Base-by-base conservation (phyloP, 1,140 invertebrate genomes). In the Drosophila quadrilineata region DNA sequence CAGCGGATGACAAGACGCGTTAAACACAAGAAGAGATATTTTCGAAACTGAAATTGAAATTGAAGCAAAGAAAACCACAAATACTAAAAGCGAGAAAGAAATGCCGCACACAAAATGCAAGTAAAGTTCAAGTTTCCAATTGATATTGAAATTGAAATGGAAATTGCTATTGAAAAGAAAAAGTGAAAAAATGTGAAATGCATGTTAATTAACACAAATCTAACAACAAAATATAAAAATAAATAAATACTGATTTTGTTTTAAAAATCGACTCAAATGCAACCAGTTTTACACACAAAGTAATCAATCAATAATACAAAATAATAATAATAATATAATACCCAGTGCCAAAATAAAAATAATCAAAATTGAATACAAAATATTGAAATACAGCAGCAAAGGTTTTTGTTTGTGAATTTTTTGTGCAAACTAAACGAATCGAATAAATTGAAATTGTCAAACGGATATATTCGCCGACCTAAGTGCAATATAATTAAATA, bases 181-280 rank as follows among this genome's bases (percentile, higher is more conserved):
- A 59, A 40, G 43, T 49, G 46, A 60, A 46, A 59, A 46, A 65
- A 35, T 33, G 53, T 53, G 29, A 49, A 22, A 29, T 6, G 41
- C 49, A 45, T 69, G n/a, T n/a, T n/a, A n/a, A n/a, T n/a, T n/a
- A n/a, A n/a, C n/a, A n/a, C n/a, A n/a, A n/a, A n/a, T n/a, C n/a
- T n/a, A n/a, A n/a, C n/a, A n/a, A n/a, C n/a, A n/a, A n/a, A n/a
- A 48, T 56, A 56, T 19, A 40, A 38, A 26, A 36, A 41, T 54
- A 3, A 16, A 22, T 28, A 1, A 63, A 36, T 48, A 75, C 74
- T 85, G 79, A 85, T 85, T 85, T 85, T 85, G 74, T 85, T 85
- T 75, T 77, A 85, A 85, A 85, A 85, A 84, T 84, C 77, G 67
- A 65, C 71, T 59, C n/a, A 46, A 62, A 24, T 21, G 49, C 29